Evolutionary conservation across 2,797 vertebrate species (phyloP).

Genomic region (Manis pentadactyla): DNA sequence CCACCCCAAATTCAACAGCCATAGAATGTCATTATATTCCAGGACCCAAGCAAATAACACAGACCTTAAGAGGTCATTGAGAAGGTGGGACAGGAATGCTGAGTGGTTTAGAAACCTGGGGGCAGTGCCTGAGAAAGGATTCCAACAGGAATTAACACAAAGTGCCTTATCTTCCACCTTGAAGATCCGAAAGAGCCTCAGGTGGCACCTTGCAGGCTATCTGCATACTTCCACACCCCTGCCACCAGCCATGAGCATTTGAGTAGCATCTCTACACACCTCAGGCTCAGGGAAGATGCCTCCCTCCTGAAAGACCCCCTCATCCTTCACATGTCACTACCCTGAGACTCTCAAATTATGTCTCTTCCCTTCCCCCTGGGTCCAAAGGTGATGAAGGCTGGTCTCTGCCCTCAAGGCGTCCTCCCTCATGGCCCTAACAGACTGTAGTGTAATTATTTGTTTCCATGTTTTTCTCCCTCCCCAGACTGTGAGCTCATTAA

Average conservation of each 20-base stretch:
- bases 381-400: not conserved
- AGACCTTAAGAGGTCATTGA: not conserved
- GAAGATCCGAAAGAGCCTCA: not conserved
- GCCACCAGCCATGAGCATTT: not conserved
- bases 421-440: not conserved
- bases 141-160: not conserved
- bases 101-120: not conserved
- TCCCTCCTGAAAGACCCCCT: not conserved
- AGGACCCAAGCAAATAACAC: not conserved
- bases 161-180: not conserved
- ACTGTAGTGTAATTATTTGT: constrained; percentile 41
- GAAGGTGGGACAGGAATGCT: not conserved
- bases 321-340: not conserved
- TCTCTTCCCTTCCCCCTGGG: not conserved
- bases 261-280: not conserved
- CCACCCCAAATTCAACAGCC: not conserved
- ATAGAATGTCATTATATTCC: not conserved
- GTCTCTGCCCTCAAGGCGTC: constrained; percentile 43
- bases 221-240: not conserved
- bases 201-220: not conserved
- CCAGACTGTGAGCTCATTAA: constrained; percentile 52
- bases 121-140: not conserved
- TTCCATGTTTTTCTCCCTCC: constrained; percentile 38
- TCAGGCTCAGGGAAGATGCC: too few relatives aligned
- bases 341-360: not conserved